A percentile compares a stretch with the other conserved stretches of the same genome.
These are phyloP conservation scores for Collichthys lucidus DNA, from an alignment of 2,113 vertebrate species.

Conservation along the genomic window DNA sequence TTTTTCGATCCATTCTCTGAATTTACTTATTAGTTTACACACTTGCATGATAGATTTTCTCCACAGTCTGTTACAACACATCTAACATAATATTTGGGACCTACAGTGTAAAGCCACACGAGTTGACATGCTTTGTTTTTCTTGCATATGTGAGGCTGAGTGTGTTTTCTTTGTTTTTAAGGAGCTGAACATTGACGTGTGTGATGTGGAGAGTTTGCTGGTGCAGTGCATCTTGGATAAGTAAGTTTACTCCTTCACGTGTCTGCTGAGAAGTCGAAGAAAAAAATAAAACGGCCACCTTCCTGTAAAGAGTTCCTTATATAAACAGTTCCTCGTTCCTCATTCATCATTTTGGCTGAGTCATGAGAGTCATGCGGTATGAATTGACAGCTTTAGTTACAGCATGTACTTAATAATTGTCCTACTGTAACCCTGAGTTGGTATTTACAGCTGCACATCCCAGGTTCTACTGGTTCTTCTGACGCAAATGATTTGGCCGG, in stretches of 20 bases:
- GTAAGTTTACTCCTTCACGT: constrained; percentile 84
- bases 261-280: not conserved
- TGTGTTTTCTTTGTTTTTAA: constrained; percentile 69
- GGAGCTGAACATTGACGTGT: constrained; percentile 99
- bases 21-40: not conserved
- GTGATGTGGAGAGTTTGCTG: constrained; percentile 99
- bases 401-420: not conserved
- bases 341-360: not conserved
- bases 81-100: not conserved
- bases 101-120: not conserved
- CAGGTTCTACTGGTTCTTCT: constrained; percentile 11
- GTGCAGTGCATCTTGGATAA: constrained; percentile 99
- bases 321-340: constrained; percentile 65
- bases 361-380: not conserved
- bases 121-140: not conserved
- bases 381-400: not conserved
- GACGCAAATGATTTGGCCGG: not conserved
- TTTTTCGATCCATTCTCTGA: not conserved
- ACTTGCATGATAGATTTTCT: not conserved
- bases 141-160: not conserved
- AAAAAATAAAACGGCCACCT: not conserved
- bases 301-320: constrained; percentile 66
- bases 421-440: not conserved
- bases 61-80: not conserved
- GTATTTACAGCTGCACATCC: not conserved